Evolutionary conservation across 2,888 invertebrate genomes (phyloP), one percentile per base, ranked within the genome.

Genomic region (Vandiemenella viatica): DNA sequence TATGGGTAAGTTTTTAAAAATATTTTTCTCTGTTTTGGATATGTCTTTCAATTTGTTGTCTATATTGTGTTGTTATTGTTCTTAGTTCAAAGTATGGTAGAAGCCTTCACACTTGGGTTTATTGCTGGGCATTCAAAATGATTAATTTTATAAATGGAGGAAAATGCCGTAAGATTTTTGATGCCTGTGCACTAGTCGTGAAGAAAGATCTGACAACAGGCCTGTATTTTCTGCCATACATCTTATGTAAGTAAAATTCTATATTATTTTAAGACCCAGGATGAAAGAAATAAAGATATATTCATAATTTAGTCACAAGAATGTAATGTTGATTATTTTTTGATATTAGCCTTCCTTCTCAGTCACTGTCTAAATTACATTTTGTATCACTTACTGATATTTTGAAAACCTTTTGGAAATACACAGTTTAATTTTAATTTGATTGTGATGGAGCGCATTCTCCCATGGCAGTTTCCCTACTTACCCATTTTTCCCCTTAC

Each of bases 211-310:
- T 76, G 38, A 75, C 78, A 59, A 79, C 81, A 15, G 63, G 85
- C 51, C 78, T 80, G 61, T 74, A 81, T 47, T 83, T 86, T 61
- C 67, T 87, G 48, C 87, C 87, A 0, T 80, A 85, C 57, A 79
- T 86, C 32, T 62, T 86, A 8, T 56, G 67, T 66, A 57, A 63
- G 63, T 61, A 15, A 16, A 32, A 32, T 32, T 10, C n/a, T 26
- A 8, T 6, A 8, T 32, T 32, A 13, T 32, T 32, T 32, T n/a
- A n/a, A n/a, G n/a, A n/a, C n/a, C n/a, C n/a, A n/a, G n/a, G n/a
- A n/a, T n/a, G n/a, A n/a, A n/a, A n/a, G n/a, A n/a, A n/a, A n/a
- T n/a, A n/a, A n/a, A n/a, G n/a, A n/a, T n/a, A n/a, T n/a, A n/a
- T n/a, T n/a, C n/a, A n/a, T n/a, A n/a, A n/a, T n/a, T n/a, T n/a